These are phyloP conservation scores for Crenuchus spilurus DNA, from an alignment of 2,797 vertebrate genomes.

Conservation along the genomic window DNA sequence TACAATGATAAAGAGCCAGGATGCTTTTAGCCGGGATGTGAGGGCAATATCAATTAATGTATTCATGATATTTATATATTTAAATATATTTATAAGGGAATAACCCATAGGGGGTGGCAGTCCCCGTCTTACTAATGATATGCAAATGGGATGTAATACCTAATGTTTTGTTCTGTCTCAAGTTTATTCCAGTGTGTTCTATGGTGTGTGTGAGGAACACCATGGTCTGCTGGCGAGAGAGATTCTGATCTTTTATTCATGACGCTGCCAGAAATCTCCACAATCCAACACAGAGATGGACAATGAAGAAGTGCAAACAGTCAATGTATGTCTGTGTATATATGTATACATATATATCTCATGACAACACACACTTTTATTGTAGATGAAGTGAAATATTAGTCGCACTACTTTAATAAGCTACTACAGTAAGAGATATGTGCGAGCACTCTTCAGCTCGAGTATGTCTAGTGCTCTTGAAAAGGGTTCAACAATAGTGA, in stretches of 20 bases:
- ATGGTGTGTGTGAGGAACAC: conserved; percentile 52
- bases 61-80: conserved; percentile 85
- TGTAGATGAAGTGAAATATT: no score
- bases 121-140: conserved; percentile 76
- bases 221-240: conserved; percentile 36
- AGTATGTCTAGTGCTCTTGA: no score
- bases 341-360: no score
- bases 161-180: conserved; percentile 73
- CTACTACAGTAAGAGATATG: no score
- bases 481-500: no score
- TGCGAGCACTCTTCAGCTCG: no score
- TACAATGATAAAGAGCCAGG: conserved; percentile 36
- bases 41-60: conserved; percentile 74
- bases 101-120: conserved; percentile 73
- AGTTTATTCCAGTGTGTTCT: conserved; percentile 66
- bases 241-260: conserved; percentile 55
- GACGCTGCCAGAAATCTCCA: conserved; percentile 22
- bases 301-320: conserved; percentile 29
- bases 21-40: conserved; percentile 65
- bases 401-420: no score
- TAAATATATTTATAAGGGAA: conserved; percentile 84
- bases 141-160: conserved; percentile 77
- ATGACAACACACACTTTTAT: no score
- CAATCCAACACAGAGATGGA: conserved; percentile 33
- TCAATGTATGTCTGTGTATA: not conserved